Conservation (phyloP, 2,797 vertebrate genomes). For the Sebastolobus alascanus region DNA sequence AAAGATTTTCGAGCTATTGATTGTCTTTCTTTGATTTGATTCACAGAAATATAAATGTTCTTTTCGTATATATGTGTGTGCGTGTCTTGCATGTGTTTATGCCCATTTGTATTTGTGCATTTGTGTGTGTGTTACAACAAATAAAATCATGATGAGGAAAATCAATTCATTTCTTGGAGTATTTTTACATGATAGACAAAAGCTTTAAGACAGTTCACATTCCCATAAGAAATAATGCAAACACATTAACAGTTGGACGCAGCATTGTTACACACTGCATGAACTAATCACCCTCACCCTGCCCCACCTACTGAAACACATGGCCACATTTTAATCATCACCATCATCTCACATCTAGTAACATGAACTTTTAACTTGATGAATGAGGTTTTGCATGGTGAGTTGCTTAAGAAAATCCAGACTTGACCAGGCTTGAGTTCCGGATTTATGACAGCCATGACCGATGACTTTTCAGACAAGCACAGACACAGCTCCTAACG, state of each 20-base stretch:
- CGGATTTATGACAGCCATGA: neutral
- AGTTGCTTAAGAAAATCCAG: neutral
- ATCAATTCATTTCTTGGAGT: neutral
- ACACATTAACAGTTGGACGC: constrained; percentile 39
- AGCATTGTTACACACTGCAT: constrained; percentile 37
- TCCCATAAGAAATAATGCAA: constrained; percentile 32
- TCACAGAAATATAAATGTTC: neutral
- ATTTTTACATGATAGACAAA: constrained; percentile 1
- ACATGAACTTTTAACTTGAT: neutral
- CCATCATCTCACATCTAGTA: neutral
- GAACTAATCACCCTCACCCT: constrained; percentile 8
- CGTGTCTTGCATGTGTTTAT: neutral
- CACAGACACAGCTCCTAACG: constrained; percentile 23
- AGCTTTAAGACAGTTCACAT: constrained; percentile 34
- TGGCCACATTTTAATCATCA: neutral
- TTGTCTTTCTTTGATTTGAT: neutral
- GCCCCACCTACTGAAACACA: neutral
- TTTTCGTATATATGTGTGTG: neutral
- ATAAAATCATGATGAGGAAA: neutral
- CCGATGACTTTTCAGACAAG: constrained; percentile 35
- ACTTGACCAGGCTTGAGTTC: constrained; percentile 33
- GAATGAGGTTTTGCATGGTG: neutral
- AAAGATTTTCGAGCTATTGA: neutral
- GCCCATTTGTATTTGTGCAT: neutral
- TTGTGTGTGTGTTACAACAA: neutral